Conservation (phyloP, 2,113 vertebrate genomes). For the Semicossyphus pulcher region DNA sequence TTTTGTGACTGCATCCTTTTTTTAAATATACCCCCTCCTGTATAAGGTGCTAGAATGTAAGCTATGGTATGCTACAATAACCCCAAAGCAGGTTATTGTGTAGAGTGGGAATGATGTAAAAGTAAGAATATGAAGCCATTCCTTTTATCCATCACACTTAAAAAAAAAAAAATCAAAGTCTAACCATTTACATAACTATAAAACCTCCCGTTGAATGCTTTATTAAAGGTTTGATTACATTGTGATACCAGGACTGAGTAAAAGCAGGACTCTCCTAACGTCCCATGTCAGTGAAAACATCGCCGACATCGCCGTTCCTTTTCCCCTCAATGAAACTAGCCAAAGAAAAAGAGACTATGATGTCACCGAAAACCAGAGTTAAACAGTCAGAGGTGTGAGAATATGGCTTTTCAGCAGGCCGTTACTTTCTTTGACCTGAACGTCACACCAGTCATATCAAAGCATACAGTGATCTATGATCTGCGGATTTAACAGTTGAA, state of each 20-base stretch:
- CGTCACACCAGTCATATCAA: conserved; percentile 49
- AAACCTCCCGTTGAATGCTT: conserved; percentile 38
- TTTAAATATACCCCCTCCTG: not conserved
- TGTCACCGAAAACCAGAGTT: conserved; percentile 45
- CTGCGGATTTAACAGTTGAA: conserved; percentile 30
- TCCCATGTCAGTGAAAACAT: too few relatives aligned
- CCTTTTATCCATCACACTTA: conserved; percentile 9
- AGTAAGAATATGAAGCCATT: conserved; percentile 3
- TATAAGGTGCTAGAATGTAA: conserved; percentile 46
- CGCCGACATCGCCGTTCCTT: conserved; percentile 45
- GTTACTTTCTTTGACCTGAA: conserved; percentile 55
- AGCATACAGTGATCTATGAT: conserved; percentile 45
- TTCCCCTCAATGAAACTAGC: conserved; percentile 45
- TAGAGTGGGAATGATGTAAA: conserved; percentile 29
- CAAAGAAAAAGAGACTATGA: conserved; percentile 53
- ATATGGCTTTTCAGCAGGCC: conserved; percentile 76
- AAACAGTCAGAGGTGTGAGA: conserved; percentile 67
- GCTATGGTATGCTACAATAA: conserved; percentile 28
- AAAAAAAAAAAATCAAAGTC: conserved; percentile 36
- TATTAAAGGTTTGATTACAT: conserved; percentile 40
- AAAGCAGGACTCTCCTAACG: conserved; percentile 32
- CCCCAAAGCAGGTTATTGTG: conserved; percentile 25
- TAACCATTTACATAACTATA: conserved; percentile 45
- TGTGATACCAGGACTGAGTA: conserved; percentile 40
- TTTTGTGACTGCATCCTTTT: conserved; percentile 2